phyloP scores from a whole-genome alignment of 2,113 vertebrate species.

The Colaptes auratus region DNA sequence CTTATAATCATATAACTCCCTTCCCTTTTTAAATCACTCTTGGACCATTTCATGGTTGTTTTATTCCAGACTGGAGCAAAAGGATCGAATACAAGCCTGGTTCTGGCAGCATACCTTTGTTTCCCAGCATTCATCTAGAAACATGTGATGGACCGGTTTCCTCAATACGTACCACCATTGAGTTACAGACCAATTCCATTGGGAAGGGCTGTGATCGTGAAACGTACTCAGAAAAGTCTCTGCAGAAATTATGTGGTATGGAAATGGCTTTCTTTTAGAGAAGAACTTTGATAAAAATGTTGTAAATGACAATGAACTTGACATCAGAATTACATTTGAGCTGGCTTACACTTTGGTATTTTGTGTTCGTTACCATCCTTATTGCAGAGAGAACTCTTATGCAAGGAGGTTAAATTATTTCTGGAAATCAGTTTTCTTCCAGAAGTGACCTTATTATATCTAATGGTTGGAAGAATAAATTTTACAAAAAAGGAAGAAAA shows the following conservation, averaged over 20 bases:
- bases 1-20: neutral
- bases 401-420: constrained; percentile 22
- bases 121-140: constrained; percentile 92
- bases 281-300: neutral
- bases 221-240: constrained; percentile 93
- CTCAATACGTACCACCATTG: constrained; percentile 86
- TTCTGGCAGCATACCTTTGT: constrained; percentile 89
- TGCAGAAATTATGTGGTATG: constrained; percentile 95
- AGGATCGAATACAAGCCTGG: constrained; percentile 91
- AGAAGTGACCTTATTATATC: neutral
- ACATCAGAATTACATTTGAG: constrained; percentile 4
- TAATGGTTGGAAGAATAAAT: neutral
- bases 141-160: constrained; percentile 91
- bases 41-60: neutral
- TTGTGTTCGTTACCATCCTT: neutral
- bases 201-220: constrained; percentile 94
- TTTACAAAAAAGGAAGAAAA: neutral
- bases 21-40: neutral
- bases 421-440: neutral
- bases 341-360: neutral
- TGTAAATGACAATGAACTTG: neutral
- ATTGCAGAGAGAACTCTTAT: neutral
- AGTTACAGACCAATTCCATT: constrained; percentile 91
- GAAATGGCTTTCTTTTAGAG: neutral
- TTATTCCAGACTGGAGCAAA: constrained; percentile 87